A percentile compares a stretch with the other conserved stretches of the same genome.
phyloP scores from a whole-genome alignment of 2,888 invertebrate genomes.

The Mayetiola destructor region DNA sequence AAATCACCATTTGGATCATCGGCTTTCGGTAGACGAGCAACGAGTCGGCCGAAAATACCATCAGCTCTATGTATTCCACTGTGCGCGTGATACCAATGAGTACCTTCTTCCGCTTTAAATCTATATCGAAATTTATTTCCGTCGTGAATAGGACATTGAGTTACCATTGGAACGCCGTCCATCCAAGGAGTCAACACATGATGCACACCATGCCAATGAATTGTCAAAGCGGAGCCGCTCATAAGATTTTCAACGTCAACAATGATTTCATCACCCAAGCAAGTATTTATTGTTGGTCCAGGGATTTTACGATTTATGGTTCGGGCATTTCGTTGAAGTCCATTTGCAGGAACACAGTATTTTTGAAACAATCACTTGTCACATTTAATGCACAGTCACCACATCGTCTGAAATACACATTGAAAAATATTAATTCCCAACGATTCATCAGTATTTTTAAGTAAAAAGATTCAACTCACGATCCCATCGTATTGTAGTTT shows the following conservation, averaged over 20 bases:
- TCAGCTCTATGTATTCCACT: conserved; percentile 61
- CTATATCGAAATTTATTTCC: conserved; percentile 51
- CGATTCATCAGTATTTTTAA: too few species aligned
- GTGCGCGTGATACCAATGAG: conserved; percentile 63
- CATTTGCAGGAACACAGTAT: conserved; percentile 38
- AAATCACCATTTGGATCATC: conserved; percentile 42
- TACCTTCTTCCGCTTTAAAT: conserved; percentile 58
- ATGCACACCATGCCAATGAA: conserved; percentile 84
- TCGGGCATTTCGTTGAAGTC: conserved; percentile 34
- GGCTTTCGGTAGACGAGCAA: conserved; percentile 50
- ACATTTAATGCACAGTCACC: conserved; percentile 32
- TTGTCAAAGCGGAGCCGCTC: conserved; percentile 57
- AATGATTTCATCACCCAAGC: conserved; percentile 59
- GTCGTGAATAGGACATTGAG: conserved; percentile 66
- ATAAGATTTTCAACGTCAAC: conserved; percentile 66
- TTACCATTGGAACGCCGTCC: conserved; percentile 72
- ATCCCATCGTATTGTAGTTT: not conserved
- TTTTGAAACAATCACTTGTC: conserved; percentile 32
- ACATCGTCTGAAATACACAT: conserved; percentile 39
- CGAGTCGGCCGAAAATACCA: conserved; percentile 60
- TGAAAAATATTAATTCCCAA: too few species aligned
- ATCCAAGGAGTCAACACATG: conserved; percentile 60
- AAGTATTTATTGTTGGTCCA: conserved; percentile 43
- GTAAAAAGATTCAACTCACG: too few species aligned
- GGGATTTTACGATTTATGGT: conserved; percentile 37